Evolutionary conservation across 23 tunicate species (phyloP).

Genomic region (Trididemnum nubilum): DNA sequence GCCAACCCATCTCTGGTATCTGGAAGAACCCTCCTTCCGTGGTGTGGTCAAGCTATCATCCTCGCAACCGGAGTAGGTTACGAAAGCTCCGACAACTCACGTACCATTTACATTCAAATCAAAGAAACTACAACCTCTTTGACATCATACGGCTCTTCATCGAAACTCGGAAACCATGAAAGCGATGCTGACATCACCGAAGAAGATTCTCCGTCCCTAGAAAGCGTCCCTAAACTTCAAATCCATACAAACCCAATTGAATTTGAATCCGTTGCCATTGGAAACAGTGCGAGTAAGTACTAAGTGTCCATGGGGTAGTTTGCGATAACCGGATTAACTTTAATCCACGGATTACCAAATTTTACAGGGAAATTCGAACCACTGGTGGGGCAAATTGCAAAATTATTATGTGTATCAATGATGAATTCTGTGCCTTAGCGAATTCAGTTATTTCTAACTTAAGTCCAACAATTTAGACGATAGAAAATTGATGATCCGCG

Average conservation of each 20-base stretch:
- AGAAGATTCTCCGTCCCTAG: background rate
- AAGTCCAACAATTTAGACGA: no score
- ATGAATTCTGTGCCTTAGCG: no score
- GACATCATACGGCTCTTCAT: background rate
- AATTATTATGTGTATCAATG: no score
- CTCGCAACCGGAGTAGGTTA: constrained; percentile 46
- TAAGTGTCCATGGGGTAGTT: background rate
- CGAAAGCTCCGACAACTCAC: constrained; percentile 31
- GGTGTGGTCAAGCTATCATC: constrained; percentile 78
- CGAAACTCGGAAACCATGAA: background rate
- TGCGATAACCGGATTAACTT: background rate
- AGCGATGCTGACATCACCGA: background rate
- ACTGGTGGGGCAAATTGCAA: no score
- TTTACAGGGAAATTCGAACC: background rate
- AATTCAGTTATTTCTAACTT: no score
- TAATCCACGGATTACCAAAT: background rate
- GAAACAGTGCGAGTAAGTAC: constrained; percentile 14
- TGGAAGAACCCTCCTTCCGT: constrained; percentile 52
- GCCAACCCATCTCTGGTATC: constrained; percentile 79
- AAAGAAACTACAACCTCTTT: constrained; percentile 14
- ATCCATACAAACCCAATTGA: constrained; percentile 27
- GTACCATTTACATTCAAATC: constrained; percentile 64
- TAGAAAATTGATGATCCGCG: no score
- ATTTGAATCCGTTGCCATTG: constrained; percentile 21
- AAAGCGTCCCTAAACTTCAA: background rate